phyloP scores from a whole-genome alignment of 1,140 invertebrate genomes.

The Hypsibius dujardini region DNA sequence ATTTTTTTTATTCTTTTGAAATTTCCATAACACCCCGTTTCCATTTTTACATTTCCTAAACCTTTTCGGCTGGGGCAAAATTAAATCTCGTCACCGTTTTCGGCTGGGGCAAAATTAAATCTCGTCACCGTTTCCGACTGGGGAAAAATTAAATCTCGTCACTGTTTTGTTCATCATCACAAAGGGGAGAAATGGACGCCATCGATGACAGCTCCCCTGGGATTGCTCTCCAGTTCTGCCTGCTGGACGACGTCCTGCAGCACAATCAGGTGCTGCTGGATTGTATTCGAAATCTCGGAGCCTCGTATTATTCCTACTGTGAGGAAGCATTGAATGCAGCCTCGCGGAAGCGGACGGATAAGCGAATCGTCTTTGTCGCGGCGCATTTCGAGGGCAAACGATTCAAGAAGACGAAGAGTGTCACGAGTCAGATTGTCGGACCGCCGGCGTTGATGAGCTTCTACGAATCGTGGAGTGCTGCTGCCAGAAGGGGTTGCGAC shows the following conservation, averaged over 20 bases:
- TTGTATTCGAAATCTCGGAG: not conserved
- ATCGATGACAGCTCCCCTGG: too few species aligned
- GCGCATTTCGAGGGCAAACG: not conserved
- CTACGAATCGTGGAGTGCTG: not conserved
- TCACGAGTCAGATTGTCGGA: not conserved
- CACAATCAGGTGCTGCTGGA: not conserved
- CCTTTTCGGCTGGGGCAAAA: too few species aligned
- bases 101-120: too few species aligned
- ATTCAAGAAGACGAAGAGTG: not conserved
- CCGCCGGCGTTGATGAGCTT: not conserved
- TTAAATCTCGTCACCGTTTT: too few species aligned
- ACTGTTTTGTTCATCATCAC: too few species aligned
- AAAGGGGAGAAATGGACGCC: too few species aligned
- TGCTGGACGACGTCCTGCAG: not conserved
- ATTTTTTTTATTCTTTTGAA: too few species aligned
- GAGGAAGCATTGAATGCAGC: not conserved
- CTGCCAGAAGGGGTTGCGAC: too few species aligned
- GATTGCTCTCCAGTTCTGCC: slow-evolving; percentile 8
- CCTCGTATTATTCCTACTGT: not conserved
- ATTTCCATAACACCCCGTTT: too few species aligned
- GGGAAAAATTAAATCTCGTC: too few species aligned
- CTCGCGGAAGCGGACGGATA: not conserved
- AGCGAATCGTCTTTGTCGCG: slow-evolving; percentile 3
- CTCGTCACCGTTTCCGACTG: too few species aligned
- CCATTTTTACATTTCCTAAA: too few species aligned